Conservation (phyloP, 2,797 vertebrate genomes). For the Siniperca scherzeri region DNA sequence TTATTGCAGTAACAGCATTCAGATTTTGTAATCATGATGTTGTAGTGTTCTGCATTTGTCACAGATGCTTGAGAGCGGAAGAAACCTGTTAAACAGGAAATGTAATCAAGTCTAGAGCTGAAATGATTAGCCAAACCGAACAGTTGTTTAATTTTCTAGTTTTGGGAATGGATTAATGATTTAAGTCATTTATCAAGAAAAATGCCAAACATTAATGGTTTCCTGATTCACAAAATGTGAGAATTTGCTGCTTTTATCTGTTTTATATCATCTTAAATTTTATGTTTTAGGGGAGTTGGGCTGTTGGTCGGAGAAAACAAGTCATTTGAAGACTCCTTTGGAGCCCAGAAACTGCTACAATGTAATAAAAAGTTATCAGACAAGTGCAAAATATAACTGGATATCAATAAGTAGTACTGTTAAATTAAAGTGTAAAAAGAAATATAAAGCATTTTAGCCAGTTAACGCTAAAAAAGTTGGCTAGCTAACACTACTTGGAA, state of each 20-base stretch:
- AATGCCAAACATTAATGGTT: neutral
- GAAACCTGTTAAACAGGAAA: neutral
- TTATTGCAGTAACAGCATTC: conserved; percentile 18
- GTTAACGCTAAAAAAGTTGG: neutral
- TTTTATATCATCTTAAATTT: neutral
- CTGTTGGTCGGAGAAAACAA: neutral
- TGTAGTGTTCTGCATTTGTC: neutral
- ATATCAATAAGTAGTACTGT: neutral
- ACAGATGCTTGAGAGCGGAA: neutral
- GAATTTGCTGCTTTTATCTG: neutral
- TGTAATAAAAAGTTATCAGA: neutral
- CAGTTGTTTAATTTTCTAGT: neutral
- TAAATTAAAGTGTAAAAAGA: neutral
- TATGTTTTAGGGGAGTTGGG: neutral
- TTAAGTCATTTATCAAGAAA: neutral
- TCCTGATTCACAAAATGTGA: neutral
- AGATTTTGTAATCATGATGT: neutral
- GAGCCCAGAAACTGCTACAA: neutral
- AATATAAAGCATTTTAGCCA: neutral
- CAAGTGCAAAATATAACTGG: neutral
- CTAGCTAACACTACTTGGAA: too few species aligned
- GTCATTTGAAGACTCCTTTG: neutral
- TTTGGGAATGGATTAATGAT: neutral
- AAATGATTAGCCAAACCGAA: neutral
- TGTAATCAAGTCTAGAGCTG: neutral